phyloP scores from a whole-genome alignment of 2,888 invertebrate genomes.

The Oscheius myriophilus region DNA sequence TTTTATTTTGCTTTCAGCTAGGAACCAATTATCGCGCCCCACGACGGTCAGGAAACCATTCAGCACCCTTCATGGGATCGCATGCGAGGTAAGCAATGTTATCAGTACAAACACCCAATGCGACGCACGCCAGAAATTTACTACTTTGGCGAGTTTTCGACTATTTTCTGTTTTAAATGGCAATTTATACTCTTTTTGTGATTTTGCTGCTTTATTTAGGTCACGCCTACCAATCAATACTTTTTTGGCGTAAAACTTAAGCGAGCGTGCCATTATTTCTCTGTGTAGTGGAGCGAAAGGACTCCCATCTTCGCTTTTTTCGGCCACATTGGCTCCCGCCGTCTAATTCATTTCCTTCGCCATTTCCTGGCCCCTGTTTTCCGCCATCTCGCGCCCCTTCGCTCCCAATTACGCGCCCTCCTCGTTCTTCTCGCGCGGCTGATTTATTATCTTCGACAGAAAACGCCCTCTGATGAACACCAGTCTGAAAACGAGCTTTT shows the following conservation, averaged over 20 bases:
- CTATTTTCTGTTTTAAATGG: not conserved
- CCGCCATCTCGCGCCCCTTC: slow-evolving; percentile 7
- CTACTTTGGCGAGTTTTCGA: not conserved
- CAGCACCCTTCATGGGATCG: slow-evolving; percentile 29
- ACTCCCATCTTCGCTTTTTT: no score
- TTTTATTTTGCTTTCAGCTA: slow-evolving; percentile 23
- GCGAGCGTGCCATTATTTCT: no score
- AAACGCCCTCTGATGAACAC: no score
- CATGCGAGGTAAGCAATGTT: slow-evolving; percentile 28
- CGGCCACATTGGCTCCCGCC: not conserved
- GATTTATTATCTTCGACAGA: slow-evolving; percentile 24
- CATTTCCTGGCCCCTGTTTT: not conserved
- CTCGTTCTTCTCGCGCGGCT: not conserved
- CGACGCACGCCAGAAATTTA: no score
- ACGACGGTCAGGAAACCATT: slow-evolving; percentile 20
- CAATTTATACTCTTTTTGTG: no score
- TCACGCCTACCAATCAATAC: no score
- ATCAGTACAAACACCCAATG: no score
- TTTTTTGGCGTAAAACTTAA: no score
- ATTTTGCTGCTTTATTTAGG: no score
- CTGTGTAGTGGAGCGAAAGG: no score
- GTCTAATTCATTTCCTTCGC: not conserved
- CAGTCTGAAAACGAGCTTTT: no score
- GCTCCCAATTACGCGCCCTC: slow-evolving; percentile 18
- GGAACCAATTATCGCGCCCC: slow-evolving; percentile 25